phyloP scores from a whole-genome alignment of 2,113 vertebrate species.

The Syngnathus scovelli region DNA sequence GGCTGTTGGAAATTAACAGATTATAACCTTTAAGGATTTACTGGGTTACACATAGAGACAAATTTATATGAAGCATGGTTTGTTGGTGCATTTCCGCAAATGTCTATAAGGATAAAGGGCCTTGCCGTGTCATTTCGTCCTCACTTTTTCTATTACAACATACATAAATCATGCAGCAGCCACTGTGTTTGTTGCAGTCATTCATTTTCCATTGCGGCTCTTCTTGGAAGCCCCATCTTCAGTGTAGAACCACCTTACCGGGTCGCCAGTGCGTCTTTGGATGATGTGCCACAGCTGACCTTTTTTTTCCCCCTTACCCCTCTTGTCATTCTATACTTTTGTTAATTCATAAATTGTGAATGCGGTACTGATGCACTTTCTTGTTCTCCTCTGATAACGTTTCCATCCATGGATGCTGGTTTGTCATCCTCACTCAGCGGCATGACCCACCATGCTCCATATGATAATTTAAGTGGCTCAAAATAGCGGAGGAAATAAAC shows the following conservation, averaged over 20 bases:
- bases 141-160: conserved; percentile 61
- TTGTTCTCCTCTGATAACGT: conserved; percentile 46
- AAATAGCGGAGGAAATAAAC: neutral
- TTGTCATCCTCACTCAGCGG: conserved; percentile 18
- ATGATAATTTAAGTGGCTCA: conserved; percentile 8
- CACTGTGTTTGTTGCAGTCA: conserved; percentile 64
- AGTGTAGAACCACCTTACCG: conserved; percentile 25
- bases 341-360: conserved; percentile 58
- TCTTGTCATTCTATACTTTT: conserved; percentile 7
- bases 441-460: conserved; percentile 17
- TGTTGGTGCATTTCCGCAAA: conserved; percentile 14
- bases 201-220: conserved; percentile 65
- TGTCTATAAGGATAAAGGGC: conserved; percentile 18
- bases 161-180: conserved; percentile 66
- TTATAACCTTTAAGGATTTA: neutral
- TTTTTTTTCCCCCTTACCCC: conserved; percentile 13
- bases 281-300: conserved; percentile 47
- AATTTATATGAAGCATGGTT: neutral
- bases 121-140: conserved; percentile 31
- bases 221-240: conserved; percentile 46
- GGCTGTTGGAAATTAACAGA: too few species aligned
- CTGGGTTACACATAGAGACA: neutral
- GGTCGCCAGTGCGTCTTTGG: conserved; percentile 32
- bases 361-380: conserved; percentile 45
- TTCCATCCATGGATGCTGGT: conserved; percentile 32